Evolutionary conservation across 2,888 invertebrate species (phyloP), one percentile per base, ranked within the genome.

Genomic region (Zygaena filipendulae): DNA sequence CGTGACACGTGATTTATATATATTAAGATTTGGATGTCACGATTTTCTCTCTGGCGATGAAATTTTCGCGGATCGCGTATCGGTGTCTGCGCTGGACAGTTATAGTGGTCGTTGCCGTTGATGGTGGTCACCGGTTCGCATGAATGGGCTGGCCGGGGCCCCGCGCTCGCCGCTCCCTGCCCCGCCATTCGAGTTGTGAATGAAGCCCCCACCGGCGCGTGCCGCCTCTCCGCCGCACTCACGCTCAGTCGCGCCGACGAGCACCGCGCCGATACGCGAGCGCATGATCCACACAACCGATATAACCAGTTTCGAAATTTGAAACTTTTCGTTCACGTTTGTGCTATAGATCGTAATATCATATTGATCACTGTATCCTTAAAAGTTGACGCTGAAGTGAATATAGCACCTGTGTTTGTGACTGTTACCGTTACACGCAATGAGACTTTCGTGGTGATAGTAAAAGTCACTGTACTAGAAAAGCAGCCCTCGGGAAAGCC

Each of bases 171-270:
- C 44, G 34, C 44, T 39, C 48, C 41, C 34, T 40, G 50, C 67
- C 67, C 69, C 71, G 63, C 70, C 68, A 59, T 64, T 59, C 56
- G 59, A 42, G 62, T 69, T 69, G 72, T 79, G 77, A 79, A 79
- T 79, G 79, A 69, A 74, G 59, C 62, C 63, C 68, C 69, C 67
- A 56, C 63, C 66, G 69, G 75, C 70, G 66, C 68, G 75, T 71
- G 75, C 75, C 66, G 59, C 49, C 56, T 56, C 45, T 49, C 54
- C 54, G 61, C 57, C 56, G 58, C 49, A 48, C 55, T 50, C 61
- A 58, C 45, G 72, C 71, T 72, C 72, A 74, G 71, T 72, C 66
- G 67, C 60, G 16, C 16, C 51, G 61, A 58, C 61, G 58, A 52
- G 55, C 62, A 59, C 58, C 64, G 75, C 72, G 61, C 61, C 39